phyloP scores from a whole-genome alignment of 92 coral and sea anemone genomes.

The Phenganax subtilis region DNA sequence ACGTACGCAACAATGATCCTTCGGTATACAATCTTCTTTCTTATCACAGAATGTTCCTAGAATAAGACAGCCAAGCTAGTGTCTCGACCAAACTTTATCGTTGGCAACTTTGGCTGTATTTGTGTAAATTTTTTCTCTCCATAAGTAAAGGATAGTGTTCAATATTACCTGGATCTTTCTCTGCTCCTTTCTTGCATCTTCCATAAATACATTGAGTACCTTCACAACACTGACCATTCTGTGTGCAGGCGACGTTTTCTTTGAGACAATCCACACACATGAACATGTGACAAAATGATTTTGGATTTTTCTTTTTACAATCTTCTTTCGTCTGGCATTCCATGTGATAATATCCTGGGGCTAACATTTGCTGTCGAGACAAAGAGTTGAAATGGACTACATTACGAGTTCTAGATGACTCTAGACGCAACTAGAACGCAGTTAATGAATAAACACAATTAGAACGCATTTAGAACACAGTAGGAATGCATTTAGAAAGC shows the following conservation, averaged over 20 bases:
- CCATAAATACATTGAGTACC: slow-evolving; percentile 94
- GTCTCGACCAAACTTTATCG: neutral
- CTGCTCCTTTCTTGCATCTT: slow-evolving; percentile 94
- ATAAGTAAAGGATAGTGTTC: neutral
- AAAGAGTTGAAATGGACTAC: slow-evolving; percentile 42
- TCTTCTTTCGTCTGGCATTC: slow-evolving; percentile 61
- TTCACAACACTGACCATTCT: slow-evolving; percentile 95
- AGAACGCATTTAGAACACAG: neutral
- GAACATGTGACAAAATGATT: slow-evolving; percentile 90
- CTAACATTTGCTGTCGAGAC: slow-evolving; percentile 70
- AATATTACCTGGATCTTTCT: slow-evolving; percentile 46
- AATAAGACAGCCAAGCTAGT: slow-evolving; percentile 26
- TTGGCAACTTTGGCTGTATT: neutral
- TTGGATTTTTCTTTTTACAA: slow-evolving; percentile 26
- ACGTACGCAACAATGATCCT: slow-evolving; percentile 94
- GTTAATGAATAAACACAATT: neutral
- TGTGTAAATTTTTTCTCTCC: neutral
- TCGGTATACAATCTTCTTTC: slow-evolving; percentile 92
- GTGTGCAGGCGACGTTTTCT: slow-evolving; percentile 99
- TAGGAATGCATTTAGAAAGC: neutral
- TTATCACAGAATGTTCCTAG: slow-evolving; percentile 98
- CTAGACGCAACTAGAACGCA: neutral
- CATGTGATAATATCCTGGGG: slow-evolving; percentile 95
- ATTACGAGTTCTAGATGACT: slow-evolving; percentile 27
- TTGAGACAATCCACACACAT: slow-evolving; percentile 96